Percentiles rank a stretch among this genome's conserved stretches.
Evolutionary conservation across 35 echinoderm and acorn worm species (phyloP).

Genomic region (Holothuria glaberrima): DNA sequence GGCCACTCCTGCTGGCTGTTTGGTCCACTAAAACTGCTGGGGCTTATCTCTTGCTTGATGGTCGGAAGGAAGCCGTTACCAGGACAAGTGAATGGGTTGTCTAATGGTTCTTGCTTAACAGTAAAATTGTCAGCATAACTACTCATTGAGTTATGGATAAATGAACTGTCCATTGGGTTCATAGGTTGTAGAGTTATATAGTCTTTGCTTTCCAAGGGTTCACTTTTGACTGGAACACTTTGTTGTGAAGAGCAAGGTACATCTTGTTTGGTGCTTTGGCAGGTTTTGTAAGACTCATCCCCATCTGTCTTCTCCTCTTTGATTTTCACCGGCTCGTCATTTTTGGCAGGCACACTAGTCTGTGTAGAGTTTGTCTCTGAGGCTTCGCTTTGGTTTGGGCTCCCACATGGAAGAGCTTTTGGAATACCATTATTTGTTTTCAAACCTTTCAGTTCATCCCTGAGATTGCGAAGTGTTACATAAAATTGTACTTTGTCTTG

Average conservation of each 20-base stretch:
- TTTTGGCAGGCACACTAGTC: slow-evolving; percentile 25
- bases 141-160: slow-evolving; percentile 34
- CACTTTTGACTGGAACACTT: slow-evolving; percentile 43
- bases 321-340: slow-evolving; percentile 49
- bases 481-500: slow-evolving; percentile 99
- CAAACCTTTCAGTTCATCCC: slow-evolving; percentile 80
- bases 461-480: slow-evolving; percentile 86
- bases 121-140: slow-evolving; percentile 30
- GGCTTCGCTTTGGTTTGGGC: background rate
- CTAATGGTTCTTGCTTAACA: slow-evolving; percentile 67
- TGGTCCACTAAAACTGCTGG: slow-evolving; percentile 53
- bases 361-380: slow-evolving; percentile 13
- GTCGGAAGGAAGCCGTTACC: slow-evolving; percentile 58
- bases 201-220: slow-evolving; percentile 55
- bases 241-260: slow-evolving; percentile 46
- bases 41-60: slow-evolving; percentile 59
- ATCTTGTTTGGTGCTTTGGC: slow-evolving; percentile 33
- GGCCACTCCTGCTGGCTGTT: slow-evolving; percentile 53
- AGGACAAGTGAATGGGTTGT: slow-evolving; percentile 32
- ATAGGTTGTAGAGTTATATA: slow-evolving; percentile 63
- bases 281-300: slow-evolving; percentile 45
- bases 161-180: slow-evolving; percentile 49
- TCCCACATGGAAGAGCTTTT: slow-evolving; percentile 52
- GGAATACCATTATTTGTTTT: slow-evolving; percentile 56
- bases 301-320: slow-evolving; percentile 56